Percentiles rank a stretch among this genome's conserved stretches.
Conservation (phyloP, 2,797 vertebrate genomes). For the Hipposideros larvatus region DNA sequence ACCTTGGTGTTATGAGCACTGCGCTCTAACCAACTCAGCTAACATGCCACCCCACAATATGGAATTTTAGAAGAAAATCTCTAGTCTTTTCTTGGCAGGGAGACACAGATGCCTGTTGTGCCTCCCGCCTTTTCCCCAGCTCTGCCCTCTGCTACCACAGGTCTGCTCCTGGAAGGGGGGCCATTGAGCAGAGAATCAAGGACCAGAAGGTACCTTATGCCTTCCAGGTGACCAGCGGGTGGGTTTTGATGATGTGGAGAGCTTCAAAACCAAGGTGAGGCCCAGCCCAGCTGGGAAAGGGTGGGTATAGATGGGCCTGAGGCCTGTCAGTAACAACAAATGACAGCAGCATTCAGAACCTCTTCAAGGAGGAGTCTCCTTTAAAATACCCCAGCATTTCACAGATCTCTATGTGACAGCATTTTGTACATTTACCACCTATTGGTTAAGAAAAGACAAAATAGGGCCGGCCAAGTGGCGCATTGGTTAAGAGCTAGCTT, state of each 20-base stretch:
- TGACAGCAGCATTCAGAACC: not conserved
- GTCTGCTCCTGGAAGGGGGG: constrained; percentile 88
- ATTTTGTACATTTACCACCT: not conserved
- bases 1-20: too few species aligned
- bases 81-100: not conserved
- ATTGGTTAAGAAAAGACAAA: not conserved
- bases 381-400: not conserved
- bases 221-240: constrained; percentile 85
- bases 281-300: not conserved
- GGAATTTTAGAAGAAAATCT: not conserved
- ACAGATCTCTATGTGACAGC: too few species aligned
- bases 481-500: too few species aligned
- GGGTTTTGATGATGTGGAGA: constrained; percentile 89
- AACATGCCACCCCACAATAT: not conserved
- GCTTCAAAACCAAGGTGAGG: constrained; percentile 88
- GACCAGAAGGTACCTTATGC: constrained; percentile 87
- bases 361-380: not conserved
- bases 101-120: not conserved
- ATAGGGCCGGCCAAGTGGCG: too few species aligned
- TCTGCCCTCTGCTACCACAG: constrained; percentile 75
- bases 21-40: too few species aligned
- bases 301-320: not conserved
- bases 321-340: not conserved
- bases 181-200: constrained; percentile 84
- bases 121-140: too few species aligned